Conservation (phyloP, 2,113 vertebrate species). For the Columba livia region DNA sequence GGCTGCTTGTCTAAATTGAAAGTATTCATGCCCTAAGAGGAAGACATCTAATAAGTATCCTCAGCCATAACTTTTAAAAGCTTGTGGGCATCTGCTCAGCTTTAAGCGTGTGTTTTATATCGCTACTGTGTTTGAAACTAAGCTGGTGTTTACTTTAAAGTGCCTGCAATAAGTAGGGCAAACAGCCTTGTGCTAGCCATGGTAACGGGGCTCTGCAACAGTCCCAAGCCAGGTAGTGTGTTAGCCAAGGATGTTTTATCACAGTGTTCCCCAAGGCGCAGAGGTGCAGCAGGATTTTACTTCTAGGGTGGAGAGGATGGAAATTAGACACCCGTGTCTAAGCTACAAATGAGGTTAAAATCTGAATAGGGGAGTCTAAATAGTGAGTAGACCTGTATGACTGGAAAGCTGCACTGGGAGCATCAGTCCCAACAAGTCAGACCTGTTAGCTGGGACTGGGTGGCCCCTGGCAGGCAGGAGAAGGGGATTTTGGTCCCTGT, state of each 20-base stretch:
- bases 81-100: not conserved
- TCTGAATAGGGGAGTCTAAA: not conserved
- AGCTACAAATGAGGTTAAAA: not conserved
- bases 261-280: fast-evolving
- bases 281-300: not conserved
- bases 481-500: fast-evolving
- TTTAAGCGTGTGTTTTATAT: not conserved
- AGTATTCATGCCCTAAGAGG: not conserved
- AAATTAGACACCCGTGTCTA: not conserved
- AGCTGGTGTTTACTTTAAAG: not conserved
- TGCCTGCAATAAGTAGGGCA: not conserved
- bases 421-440: not conserved
- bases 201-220: not conserved
- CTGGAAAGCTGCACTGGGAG: not conserved
- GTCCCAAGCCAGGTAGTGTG: not conserved
- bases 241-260: not conserved
- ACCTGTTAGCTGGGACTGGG: fast-evolving
- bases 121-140: not conserved
- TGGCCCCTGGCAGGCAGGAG: not conserved
- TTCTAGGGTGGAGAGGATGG: not conserved
- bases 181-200: not conserved
- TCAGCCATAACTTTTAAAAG: not conserved
- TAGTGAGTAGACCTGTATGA: fast-evolving
- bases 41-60: not conserved
- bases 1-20: not conserved